Conservation (phyloP, 2,113 vertebrate species). For the Channa argus region DNA sequence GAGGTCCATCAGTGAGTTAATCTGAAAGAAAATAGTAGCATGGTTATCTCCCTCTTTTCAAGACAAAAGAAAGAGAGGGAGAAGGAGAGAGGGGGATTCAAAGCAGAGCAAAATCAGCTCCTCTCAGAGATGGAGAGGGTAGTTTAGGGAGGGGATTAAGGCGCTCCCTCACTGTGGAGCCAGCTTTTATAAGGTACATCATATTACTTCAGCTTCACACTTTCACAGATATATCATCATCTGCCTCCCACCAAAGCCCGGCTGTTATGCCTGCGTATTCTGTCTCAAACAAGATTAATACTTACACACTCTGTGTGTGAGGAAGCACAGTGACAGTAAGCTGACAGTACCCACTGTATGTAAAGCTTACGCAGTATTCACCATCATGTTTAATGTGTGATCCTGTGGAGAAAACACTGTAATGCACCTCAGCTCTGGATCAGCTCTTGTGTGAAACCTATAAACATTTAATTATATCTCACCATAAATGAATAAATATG, state of each 20-base stretch:
- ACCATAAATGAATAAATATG: neutral
- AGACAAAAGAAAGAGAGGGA: slow-evolving; percentile 60
- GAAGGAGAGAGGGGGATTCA: slow-evolving; percentile 55
- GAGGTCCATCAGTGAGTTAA: slow-evolving; percentile 78
- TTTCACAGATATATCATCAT: slow-evolving; percentile 79
- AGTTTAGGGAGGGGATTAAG: slow-evolving; percentile 78
- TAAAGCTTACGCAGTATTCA: slow-evolving; percentile 65
- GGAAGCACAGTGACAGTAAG: slow-evolving; percentile 77
- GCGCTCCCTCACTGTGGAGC: slow-evolving; percentile 72
- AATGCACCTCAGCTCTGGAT: slow-evolving; percentile 40
- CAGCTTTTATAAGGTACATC: slow-evolving; percentile 79
- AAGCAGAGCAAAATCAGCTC: slow-evolving; percentile 73
- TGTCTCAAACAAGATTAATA: slow-evolving; percentile 80
- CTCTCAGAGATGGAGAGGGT: slow-evolving; percentile 77
- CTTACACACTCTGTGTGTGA: slow-evolving; percentile 61
- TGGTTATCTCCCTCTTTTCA: slow-evolving; percentile 66
- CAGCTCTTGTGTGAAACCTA: slow-evolving; percentile 2
- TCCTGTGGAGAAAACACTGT: slow-evolving; percentile 48
- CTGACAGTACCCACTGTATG: slow-evolving; percentile 74
- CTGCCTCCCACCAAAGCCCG: slow-evolving; percentile 74
- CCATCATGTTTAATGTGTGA: slow-evolving; percentile 68
- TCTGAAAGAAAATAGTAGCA: slow-evolving; percentile 79
- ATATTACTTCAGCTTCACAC: slow-evolving; percentile 79
- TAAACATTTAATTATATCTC: neutral
- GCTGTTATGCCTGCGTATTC: slow-evolving; percentile 70